phyloP scores from a whole-genome alignment of 1,140 invertebrate species.

The Anagrus nilaparvatae region DNA sequence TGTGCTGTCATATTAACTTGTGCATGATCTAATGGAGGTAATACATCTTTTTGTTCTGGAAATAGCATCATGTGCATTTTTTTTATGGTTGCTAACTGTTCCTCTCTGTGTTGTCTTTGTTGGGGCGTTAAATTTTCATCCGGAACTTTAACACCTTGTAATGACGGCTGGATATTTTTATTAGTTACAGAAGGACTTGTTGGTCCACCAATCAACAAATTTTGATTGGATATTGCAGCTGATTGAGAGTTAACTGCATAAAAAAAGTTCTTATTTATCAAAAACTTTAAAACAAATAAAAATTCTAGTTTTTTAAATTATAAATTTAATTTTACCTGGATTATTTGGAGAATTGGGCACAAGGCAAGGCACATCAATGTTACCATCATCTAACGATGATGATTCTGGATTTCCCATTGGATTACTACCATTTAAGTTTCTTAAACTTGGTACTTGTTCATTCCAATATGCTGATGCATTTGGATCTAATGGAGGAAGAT shows the following conservation, averaged over 20 bases:
- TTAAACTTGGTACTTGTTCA: slow-evolving; percentile 36
- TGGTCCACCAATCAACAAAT: slow-evolving; percentile 34
- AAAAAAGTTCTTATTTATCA: background rate
- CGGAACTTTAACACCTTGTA: slow-evolving; percentile 79
- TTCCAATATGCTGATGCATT: slow-evolving; percentile 39
- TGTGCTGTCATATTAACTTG: slow-evolving; percentile 33
- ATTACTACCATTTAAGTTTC: slow-evolving; percentile 39
- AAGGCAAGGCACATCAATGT: slow-evolving; percentile 43
- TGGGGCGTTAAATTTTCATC: slow-evolving; percentile 95
- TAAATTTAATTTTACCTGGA: slow-evolving; percentile 33
- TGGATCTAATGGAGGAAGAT: slow-evolving; percentile 40
- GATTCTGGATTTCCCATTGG: slow-evolving; percentile 39
- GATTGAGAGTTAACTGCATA: slow-evolving; percentile 34
- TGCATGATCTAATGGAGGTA: slow-evolving; percentile 31
- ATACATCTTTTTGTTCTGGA: slow-evolving; percentile 57
- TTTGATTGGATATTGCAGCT: slow-evolving; percentile 37
- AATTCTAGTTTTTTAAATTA: too few relatives aligned
- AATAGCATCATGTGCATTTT: slow-evolving; percentile 91
- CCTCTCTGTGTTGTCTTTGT: slow-evolving; percentile 86
- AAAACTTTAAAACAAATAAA: background rate
- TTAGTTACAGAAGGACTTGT: slow-evolving; percentile 44
- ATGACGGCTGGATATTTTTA: slow-evolving; percentile 48
- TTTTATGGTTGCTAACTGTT: slow-evolving; percentile 79
- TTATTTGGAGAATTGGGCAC: slow-evolving; percentile 41
- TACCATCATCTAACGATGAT: slow-evolving; percentile 39